Percentiles rank a stretch among this genome's conserved stretches.
phyloP scores from a whole-genome alignment of 2,797 vertebrate species.

The Eptatretus atami region DNA sequence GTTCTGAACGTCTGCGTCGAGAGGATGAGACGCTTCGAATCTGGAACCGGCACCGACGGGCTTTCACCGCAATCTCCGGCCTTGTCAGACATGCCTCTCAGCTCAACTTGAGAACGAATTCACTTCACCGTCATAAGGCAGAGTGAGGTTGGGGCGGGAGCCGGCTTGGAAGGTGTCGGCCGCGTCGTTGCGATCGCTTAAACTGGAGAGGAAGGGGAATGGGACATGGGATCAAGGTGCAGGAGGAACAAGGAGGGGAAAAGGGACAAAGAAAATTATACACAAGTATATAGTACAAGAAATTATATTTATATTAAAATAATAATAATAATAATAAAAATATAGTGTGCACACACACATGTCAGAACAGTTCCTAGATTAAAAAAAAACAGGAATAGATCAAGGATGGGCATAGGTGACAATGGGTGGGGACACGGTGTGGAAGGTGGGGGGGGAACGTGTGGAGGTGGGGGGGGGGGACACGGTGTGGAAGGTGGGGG shows the following conservation, averaged over 20 bases:
- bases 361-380: no score
- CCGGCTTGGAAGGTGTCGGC: background rate
- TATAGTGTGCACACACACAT: no score
- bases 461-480: no score
- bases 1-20: background rate
- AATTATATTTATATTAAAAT: background rate
- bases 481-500: no score
- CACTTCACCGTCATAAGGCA: slow-evolving; percentile 2
- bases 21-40: background rate
- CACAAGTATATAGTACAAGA: background rate
- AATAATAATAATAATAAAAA: no score
- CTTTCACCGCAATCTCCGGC: background rate
- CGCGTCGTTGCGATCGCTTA: background rate
- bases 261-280: background rate
- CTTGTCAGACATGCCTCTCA: background rate
- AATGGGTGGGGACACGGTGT: no score
- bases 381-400: no score
- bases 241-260: no score
- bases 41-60: background rate
- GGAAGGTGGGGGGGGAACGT: no score
- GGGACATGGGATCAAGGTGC: background rate
- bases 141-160: background rate
- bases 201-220: background rate
- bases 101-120: background rate
- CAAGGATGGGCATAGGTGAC: no score